Percentiles rank a stretch among this genome's conserved stretches.
Evolutionary conservation across 2,888 invertebrate species (phyloP).

Genomic region (Lysandra bellargus): DNA sequence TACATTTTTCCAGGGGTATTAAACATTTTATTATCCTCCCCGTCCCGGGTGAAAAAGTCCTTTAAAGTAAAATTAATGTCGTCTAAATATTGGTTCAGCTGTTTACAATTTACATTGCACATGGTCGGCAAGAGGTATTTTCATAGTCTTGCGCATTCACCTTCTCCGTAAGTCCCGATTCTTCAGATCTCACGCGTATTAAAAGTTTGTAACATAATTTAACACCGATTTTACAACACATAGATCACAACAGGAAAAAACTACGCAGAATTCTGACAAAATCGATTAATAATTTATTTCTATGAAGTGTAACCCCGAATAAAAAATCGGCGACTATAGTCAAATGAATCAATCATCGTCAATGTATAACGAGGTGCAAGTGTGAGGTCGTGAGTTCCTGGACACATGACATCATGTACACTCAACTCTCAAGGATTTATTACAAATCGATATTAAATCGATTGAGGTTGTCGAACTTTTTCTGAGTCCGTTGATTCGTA

Average conservation of each 20-base stretch:
- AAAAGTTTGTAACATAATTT: no score
- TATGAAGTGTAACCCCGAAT: slow-evolving; percentile 12
- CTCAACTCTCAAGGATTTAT: slow-evolving; percentile 55
- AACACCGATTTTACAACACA: background rate
- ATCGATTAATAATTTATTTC: background rate
- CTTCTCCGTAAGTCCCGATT: no score
- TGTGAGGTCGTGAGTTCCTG: slow-evolving; percentile 48
- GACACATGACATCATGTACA: slow-evolving; percentile 53
- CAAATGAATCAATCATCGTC: slow-evolving; percentile 18
- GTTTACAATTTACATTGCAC: no score
- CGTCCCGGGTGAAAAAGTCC: no score
- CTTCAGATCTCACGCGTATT: no score
- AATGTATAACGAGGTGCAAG: slow-evolving; percentile 22
- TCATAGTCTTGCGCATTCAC: no score
- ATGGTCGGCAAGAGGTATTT: no score
- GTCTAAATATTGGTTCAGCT: no score
- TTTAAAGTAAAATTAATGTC: no score
- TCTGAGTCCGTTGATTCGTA: background rate
- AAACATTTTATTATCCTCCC: no score
- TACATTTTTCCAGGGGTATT: no score
- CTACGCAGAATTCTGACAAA: background rate
- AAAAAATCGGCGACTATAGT: background rate
- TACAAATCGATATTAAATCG: background rate
- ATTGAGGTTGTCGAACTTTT: slow-evolving; percentile 27
- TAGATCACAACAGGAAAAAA: background rate